Percentiles rank a stretch among this genome's conserved stretches.
Conservation (phyloP, 2,888 invertebrate genomes). For the Mongoloraphidia duomilia region DNA sequence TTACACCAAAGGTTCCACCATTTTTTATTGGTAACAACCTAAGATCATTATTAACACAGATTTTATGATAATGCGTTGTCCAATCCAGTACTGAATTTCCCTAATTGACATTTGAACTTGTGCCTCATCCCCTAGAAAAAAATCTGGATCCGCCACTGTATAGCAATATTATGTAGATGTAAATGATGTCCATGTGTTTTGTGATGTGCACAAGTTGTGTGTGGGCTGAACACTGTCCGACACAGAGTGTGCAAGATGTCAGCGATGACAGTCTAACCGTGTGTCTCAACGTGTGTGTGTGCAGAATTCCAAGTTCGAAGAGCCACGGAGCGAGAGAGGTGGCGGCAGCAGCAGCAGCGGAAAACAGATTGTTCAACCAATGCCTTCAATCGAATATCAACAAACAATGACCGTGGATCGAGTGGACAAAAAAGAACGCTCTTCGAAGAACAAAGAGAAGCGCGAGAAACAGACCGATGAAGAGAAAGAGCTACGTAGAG, state of each 20-base stretch:
- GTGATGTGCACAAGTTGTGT: not conserved
- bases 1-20: too few relatives aligned
- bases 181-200: too few relatives aligned
- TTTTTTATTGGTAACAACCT: too few relatives aligned
- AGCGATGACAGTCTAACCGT: conserved; percentile 10
- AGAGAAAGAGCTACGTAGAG: conserved; percentile 65
- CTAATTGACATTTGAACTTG: too few relatives aligned
- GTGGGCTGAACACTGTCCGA: conserved; percentile 7
- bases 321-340: conserved; percentile 21
- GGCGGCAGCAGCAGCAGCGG: conserved; percentile 21
- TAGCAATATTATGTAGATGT: too few relatives aligned
- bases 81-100: too few relatives aligned
- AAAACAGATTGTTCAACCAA: not conserved
- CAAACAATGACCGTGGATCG: conserved; percentile 21
- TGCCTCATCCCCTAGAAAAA: too few relatives aligned
- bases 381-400: not conserved
- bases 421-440: conserved; percentile 35
- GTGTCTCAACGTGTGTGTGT: conserved; percentile 26
- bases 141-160: too few relatives aligned
- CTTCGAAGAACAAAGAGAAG: conserved; percentile 37
- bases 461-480: conserved; percentile 57
- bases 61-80: too few relatives aligned
- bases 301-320: conserved; percentile 34
- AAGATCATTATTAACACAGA: too few relatives aligned
- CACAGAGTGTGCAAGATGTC: conserved; percentile 17